A percentile compares a stretch with the other conserved stretches of the same genome.
phyloP scores from a whole-genome alignment of 1,140 invertebrate genomes.

The Schlechtendalia chinensis region DNA sequence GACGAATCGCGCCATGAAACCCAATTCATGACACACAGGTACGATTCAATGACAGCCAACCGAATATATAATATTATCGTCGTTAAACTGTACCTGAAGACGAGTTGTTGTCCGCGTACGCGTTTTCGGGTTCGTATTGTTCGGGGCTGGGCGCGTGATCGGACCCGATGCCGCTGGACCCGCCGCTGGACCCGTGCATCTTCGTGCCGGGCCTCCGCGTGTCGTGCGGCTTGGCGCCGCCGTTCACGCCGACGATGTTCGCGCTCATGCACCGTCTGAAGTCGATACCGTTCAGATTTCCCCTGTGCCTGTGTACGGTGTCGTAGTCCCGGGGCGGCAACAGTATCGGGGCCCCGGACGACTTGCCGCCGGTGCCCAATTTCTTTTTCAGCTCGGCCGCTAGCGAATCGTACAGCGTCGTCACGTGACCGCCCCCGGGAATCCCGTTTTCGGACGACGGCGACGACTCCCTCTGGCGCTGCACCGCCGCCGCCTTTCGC shows the following conservation, averaged over 20 bases:
- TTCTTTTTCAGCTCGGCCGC: constrained; percentile 88
- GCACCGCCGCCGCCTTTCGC: too few relatives aligned
- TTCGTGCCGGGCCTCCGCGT: constrained; percentile 29
- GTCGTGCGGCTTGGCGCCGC: constrained; percentile 36
- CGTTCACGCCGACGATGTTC: constrained; percentile 65
- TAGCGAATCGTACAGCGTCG: constrained; percentile 80
- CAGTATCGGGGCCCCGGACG: constrained; percentile 66
- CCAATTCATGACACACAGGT: too few relatives aligned
- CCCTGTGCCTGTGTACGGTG: constrained; percentile 78
- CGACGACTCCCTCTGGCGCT: constrained; percentile 62
- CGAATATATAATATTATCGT: neutral
- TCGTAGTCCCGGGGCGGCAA: constrained; percentile 92
- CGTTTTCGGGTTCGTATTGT: constrained; percentile 51
- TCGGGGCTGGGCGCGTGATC: constrained; percentile 76
- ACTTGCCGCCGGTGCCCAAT: constrained; percentile 67
- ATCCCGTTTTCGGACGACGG: constrained; percentile 9
- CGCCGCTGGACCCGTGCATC: constrained; percentile 59
- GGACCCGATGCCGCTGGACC: constrained; percentile 78
- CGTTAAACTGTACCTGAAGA: constrained; percentile 15
- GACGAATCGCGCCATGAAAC: too few relatives aligned
- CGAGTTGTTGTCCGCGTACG: constrained; percentile 54
- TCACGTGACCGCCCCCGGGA: neutral
- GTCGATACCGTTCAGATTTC: constrained; percentile 79
- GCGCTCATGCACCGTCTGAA: constrained; percentile 69
- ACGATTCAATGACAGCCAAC: too few relatives aligned